A percentile compares a stretch with the other conserved stretches of the same genome.
Evolutionary conservation across 1,140 invertebrate species (phyloP).

Genomic region (Lasaia peninsularis): DNA sequence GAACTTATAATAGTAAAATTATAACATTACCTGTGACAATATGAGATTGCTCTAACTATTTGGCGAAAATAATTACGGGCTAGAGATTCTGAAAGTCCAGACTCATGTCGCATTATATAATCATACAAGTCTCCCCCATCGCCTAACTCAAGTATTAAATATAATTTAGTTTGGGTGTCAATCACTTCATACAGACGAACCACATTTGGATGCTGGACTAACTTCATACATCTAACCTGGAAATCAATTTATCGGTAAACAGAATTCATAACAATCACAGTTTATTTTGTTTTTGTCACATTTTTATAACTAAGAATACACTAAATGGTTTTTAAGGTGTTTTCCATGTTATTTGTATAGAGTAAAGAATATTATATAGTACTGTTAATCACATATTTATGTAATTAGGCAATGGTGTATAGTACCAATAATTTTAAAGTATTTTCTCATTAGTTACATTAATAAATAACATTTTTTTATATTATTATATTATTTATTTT

Average conservation of each 20-base stretch:
- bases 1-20: slow-evolving; percentile 12
- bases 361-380: too few relatives aligned
- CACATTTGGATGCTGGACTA: slow-evolving; percentile 99
- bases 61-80: slow-evolving; percentile 96
- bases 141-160: slow-evolving; percentile 97
- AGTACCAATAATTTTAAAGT: too few relatives aligned
- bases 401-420: too few relatives aligned
- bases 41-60: slow-evolving; percentile 97
- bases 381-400: too few relatives aligned
- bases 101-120: slow-evolving; percentile 98
- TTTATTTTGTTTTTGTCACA: too few relatives aligned
- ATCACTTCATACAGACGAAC: slow-evolving; percentile 99
- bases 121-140: slow-evolving; percentile 99
- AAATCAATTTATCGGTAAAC: slow-evolving; percentile 15
- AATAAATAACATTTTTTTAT: too few relatives aligned
- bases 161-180: slow-evolving; percentile 97
- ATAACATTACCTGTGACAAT: slow-evolving; percentile 91
- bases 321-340: too few relatives aligned
- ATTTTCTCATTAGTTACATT: too few relatives aligned
- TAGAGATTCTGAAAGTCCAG: slow-evolving; percentile 85
- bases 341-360: too few relatives aligned
- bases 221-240: slow-evolving; percentile 97
- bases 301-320: too few relatives aligned
- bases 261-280: background rate
- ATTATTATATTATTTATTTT: too few relatives aligned